Percentiles rank a stretch among this genome's conserved stretches.
Evolutionary conservation across 2,797 vertebrate genomes (phyloP).

Genomic region (Knipowitschia caucasica): DNA sequence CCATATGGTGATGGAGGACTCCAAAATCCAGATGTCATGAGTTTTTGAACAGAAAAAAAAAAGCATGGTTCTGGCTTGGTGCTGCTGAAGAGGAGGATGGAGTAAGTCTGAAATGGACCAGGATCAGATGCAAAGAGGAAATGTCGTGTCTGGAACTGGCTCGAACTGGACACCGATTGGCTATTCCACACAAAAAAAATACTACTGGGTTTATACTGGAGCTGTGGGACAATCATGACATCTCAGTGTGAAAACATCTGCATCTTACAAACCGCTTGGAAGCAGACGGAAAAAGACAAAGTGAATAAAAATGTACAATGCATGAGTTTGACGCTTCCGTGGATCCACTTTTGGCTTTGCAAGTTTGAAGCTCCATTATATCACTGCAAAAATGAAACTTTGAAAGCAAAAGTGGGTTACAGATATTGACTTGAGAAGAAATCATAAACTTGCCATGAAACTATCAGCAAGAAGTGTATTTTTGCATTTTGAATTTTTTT

Average conservation of each 20-base stretch:
- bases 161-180: conserved; percentile 41
- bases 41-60: conserved; percentile 41
- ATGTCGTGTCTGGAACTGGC: conserved; percentile 53
- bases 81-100: conserved; percentile 31
- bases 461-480: too few species aligned
- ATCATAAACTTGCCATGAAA: too few species aligned
- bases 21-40: conserved; percentile 69
- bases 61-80: conserved; percentile 32
- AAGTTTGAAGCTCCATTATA: too few species aligned
- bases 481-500: too few species aligned
- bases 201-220: conserved; percentile 36
- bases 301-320: conserved; percentile 22
- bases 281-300: conserved; percentile 36
- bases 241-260: conserved; percentile 65
- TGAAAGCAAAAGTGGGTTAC: too few species aligned
- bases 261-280: conserved; percentile 36
- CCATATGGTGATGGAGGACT: conserved; percentile 59
- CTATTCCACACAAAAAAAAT: conserved; percentile 34
- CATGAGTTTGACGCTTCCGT: conserved; percentile 16
- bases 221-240: conserved; percentile 45
- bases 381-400: too few species aligned
- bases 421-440: too few species aligned
- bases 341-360: too few species aligned
- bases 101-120: conserved; percentile 46
- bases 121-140: conserved; percentile 59